phyloP scores from a whole-genome alignment of 2,113 vertebrate species.

The Tylochromis polylepis region DNA sequence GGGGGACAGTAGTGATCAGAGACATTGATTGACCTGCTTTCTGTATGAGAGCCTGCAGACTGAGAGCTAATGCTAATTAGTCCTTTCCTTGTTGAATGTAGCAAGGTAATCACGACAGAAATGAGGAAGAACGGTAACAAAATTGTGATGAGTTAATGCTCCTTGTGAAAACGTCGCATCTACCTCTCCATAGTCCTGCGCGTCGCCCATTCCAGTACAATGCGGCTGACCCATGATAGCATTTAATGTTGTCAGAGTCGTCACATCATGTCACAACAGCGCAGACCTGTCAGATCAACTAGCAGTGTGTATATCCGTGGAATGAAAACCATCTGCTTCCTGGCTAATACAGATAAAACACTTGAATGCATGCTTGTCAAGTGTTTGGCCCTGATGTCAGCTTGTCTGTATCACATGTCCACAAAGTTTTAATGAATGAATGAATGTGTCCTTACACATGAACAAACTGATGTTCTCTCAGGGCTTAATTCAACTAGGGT shows the following conservation, averaged over 20 bases:
- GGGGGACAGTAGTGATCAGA: neutral
- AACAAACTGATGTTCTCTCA: neutral
- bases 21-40: neutral
- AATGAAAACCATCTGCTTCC: neutral
- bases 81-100: neutral
- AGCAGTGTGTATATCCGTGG: neutral
- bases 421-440: neutral
- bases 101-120: neutral
- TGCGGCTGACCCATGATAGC: neutral
- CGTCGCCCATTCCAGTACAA: no score
- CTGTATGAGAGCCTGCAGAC: neutral
- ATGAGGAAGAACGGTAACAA: neutral
- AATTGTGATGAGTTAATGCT: neutral
- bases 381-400: neutral
- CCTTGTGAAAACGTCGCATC: neutral
- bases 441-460: rapidly evolving
- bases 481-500: neutral
- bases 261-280: neutral
- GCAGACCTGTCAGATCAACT: neutral
- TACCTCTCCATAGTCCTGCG: neutral
- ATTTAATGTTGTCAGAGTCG: neutral
- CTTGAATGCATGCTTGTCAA: neutral
- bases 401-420: neutral
- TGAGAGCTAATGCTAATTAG: neutral
- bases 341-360: neutral